A percentile compares a stretch with the other conserved stretches of the same genome.
These are phyloP conservation scores for Brassicogethes aeneus DNA, from an alignment of 2,888 invertebrate species.

Conservation along the genomic window DNA sequence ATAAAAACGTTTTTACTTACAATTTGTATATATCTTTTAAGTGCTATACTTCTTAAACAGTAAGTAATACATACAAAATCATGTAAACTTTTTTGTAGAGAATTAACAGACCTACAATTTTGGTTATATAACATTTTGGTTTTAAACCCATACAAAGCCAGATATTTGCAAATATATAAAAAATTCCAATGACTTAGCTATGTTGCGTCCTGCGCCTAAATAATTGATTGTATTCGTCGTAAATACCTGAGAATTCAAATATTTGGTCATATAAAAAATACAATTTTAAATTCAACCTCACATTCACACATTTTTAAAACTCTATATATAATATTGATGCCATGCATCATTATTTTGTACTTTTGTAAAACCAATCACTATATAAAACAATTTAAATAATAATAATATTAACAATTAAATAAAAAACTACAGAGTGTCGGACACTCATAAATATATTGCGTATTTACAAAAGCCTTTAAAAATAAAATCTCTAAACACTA, in stretches of 20 bases:
- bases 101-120: slow-evolving; percentile 11
- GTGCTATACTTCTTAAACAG: too few relatives aligned
- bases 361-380: too few relatives aligned
- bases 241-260: slow-evolving; percentile 24
- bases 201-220: slow-evolving; percentile 26
- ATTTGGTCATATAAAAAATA: slow-evolving; percentile 20
- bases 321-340: slow-evolving; percentile 17
- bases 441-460: slow-evolving; percentile 2
- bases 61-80: slow-evolving; percentile 13
- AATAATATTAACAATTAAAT: slow-evolving; percentile 3
- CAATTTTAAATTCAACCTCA: slow-evolving; percentile 9
- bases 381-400: too few relatives aligned
- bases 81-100: slow-evolving; percentile 6
- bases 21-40: too few relatives aligned
- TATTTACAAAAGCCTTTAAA: slow-evolving; percentile 20
- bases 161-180: too few relatives aligned
- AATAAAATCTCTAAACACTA: slow-evolving; percentile 6
- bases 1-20: too few relatives aligned
- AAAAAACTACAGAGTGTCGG: not conserved
- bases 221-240: slow-evolving; percentile 25
- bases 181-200: too few relatives aligned
- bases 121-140: slow-evolving; percentile 22
- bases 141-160: too few relatives aligned
- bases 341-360: slow-evolving; percentile 35
- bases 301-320: slow-evolving; percentile 11